Conservation (phyloP, 2,888 invertebrate genomes). For the Sarcophaga caerulescens region DNA sequence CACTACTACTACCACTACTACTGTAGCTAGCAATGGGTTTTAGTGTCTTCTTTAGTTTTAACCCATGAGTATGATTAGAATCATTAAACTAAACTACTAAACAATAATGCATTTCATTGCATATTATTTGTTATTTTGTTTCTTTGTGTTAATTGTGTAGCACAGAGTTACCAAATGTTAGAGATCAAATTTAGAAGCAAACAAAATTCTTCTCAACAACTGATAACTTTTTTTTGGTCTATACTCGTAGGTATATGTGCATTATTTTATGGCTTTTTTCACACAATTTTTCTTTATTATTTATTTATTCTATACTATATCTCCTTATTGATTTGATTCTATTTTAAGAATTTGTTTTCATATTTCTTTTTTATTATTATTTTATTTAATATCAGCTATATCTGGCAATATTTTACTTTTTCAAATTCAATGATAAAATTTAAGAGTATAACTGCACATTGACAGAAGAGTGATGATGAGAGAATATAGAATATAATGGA, state of each 20-base stretch:
- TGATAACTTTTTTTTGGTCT: not conserved
- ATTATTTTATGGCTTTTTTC: not conserved
- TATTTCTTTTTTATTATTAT: not conserved
- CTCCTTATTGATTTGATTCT: not conserved
- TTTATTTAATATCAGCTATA: not conserved
- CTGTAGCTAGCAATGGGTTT: not conserved
- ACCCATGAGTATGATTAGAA: slow-evolving; percentile 47
- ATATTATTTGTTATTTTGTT: slow-evolving; percentile 15
- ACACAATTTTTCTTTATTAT: not conserved
- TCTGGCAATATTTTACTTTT: not conserved
- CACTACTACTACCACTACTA: slow-evolving; percentile 4
- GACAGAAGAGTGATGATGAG: slow-evolving; percentile 3
- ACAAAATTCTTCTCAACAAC: not conserved
- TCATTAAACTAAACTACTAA: slow-evolving; percentile 15
- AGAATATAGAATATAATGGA: slow-evolving; percentile 40
- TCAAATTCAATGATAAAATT: not conserved
- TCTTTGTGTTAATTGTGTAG: not conserved
- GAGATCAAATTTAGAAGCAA: no score
- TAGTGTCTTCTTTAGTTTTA: not conserved
- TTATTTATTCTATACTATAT: not conserved
- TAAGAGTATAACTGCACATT: not conserved
- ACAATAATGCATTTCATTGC: slow-evolving; percentile 49
- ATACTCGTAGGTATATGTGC: not conserved
- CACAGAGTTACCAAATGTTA: slow-evolving; percentile 34
- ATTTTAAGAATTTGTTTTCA: not conserved